A percentile compares a stretch with the other conserved stretches of the same genome.
Evolutionary conservation across 2,797 vertebrate genomes (phyloP).

Genomic region (Cuculus canorus): DNA sequence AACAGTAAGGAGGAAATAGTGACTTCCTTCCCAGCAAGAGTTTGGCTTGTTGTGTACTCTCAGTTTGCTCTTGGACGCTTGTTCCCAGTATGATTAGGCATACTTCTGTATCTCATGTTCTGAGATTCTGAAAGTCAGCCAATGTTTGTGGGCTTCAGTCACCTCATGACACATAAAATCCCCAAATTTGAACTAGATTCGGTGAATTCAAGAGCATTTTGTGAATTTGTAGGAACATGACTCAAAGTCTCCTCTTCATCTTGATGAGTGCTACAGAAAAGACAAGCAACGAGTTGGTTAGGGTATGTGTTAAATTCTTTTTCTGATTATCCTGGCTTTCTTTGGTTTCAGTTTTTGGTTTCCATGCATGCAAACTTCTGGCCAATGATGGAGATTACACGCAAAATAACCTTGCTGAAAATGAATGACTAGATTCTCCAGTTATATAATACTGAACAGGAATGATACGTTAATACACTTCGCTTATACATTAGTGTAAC

Average conservation of each 20-base stretch:
- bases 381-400: not conserved
- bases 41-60: not conserved
- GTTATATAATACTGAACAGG: fast-evolving
- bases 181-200: not conserved
- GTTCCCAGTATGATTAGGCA: not conserved
- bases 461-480: not conserved
- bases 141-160: not conserved
- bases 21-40: not conserved
- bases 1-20: not conserved
- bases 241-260: not conserved
- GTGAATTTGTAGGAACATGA: not conserved
- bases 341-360: not conserved
- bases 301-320: not conserved
- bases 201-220: not conserved
- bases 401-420: not conserved
- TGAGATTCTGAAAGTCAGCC: not conserved
- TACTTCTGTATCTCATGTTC: not conserved
- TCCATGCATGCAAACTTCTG: not conserved
- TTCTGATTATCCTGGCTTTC: not conserved
- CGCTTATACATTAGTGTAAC: not conserved
- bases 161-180: not conserved
- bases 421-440: not conserved
- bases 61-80: not conserved
- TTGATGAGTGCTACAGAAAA: not conserved
- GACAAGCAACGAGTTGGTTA: not conserved